phyloP scores from a whole-genome alignment of 2,113 vertebrate species.

The Anolis carolinensis region DNA sequence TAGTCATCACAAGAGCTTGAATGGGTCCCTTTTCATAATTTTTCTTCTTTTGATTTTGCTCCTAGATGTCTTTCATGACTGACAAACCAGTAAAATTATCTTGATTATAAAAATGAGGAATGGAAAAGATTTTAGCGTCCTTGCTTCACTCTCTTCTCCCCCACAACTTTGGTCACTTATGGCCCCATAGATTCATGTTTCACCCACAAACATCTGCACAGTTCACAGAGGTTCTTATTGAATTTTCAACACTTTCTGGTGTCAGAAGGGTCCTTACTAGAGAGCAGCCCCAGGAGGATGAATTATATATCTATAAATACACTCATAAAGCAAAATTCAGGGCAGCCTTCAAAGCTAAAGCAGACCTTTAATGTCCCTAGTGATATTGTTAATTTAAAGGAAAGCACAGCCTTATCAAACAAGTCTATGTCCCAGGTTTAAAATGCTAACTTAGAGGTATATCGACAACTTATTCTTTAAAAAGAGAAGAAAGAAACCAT shows the following conservation, averaged over 20 bases:
- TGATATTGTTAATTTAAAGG: slow-evolving; percentile 68
- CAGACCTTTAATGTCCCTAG: slow-evolving; percentile 70
- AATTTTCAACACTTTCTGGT: slow-evolving; percentile 72
- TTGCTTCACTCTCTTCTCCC: background rate
- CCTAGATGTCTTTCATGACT: slow-evolving; percentile 28
- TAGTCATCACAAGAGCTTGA: background rate
- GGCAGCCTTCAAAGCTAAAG: slow-evolving; percentile 70
- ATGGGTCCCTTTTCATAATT: slow-evolving; percentile 32
- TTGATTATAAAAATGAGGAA: slow-evolving; percentile 50
- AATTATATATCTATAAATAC: slow-evolving; percentile 82
- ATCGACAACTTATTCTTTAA: slow-evolving; percentile 34
- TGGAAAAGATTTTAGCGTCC: background rate
- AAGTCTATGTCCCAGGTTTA: slow-evolving; percentile 53
- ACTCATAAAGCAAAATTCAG: slow-evolving; percentile 72
- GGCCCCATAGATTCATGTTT: slow-evolving; percentile 60
- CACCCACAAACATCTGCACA: slow-evolving; percentile 57
- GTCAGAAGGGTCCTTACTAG: slow-evolving; percentile 68
- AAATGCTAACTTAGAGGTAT: slow-evolving; percentile 63
- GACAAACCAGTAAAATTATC: slow-evolving; percentile 30
- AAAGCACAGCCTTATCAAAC: slow-evolving; percentile 63
- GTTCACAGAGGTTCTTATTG: slow-evolving; percentile 69
- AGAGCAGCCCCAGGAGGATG: slow-evolving; percentile 73
- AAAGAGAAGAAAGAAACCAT: slow-evolving; percentile 21
- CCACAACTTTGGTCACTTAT: background rate
- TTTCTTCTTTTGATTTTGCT: slow-evolving; percentile 31